Evolutionary conservation across 2,113 vertebrate species (phyloP).

Genomic region (Campylomormyrus numenius): DNA sequence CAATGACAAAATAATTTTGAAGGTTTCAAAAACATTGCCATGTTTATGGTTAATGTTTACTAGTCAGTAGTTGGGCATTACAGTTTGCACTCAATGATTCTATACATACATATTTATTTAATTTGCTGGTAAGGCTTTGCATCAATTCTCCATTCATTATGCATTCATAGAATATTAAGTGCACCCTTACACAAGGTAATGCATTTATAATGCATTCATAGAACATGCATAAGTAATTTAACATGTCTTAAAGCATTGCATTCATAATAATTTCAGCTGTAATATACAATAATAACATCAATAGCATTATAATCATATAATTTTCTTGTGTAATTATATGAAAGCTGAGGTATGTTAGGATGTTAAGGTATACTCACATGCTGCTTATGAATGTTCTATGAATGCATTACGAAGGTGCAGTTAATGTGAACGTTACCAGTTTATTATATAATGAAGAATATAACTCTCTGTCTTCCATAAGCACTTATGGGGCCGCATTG

Average conservation of each 20-base stretch:
- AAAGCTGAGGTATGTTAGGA: not conserved
- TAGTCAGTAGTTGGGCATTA: not conserved
- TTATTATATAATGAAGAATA: not conserved
- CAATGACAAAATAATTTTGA: not conserved
- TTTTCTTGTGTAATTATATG: not conserved
- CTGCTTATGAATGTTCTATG: too few relatives aligned
- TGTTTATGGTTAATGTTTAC: not conserved
- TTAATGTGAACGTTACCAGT: too few relatives aligned
- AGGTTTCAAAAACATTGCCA: not conserved
- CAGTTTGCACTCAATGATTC: not conserved
- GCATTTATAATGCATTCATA: not conserved
- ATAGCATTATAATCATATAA: not conserved
- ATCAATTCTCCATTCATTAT: not conserved
- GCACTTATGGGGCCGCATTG: not conserved
- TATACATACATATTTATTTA: not conserved
- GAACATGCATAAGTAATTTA: not conserved
- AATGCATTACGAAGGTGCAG: too few relatives aligned
- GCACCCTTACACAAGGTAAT: too few relatives aligned
- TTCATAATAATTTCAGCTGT: not conserved
- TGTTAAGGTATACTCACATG: too few relatives aligned
- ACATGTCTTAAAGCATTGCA: not conserved
- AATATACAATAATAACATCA: not conserved
- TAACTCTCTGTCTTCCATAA: not conserved
- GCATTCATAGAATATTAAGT: not conserved
- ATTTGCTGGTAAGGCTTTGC: not conserved